Conservation (phyloP, 2,888 invertebrate genomes). For the Dermolepida albohirtum region DNA sequence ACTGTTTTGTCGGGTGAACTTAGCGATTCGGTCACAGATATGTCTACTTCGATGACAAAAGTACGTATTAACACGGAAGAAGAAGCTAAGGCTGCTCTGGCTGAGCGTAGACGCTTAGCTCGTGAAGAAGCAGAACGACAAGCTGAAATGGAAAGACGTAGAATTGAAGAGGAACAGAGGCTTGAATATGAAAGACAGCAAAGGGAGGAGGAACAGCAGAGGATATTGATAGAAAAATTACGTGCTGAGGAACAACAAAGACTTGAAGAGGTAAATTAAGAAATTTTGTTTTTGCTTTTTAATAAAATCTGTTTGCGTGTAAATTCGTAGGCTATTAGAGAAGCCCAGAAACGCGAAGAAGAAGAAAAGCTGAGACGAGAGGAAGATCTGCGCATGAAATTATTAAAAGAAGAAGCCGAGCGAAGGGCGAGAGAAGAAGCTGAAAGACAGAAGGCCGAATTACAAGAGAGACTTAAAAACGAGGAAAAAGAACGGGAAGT, state of each 20-base stretch:
- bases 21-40: constrained; percentile 55
- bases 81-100: constrained; percentile 93
- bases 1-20: constrained; percentile 35
- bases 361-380: constrained; percentile 80
- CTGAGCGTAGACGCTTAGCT: constrained; percentile 87
- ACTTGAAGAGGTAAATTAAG: constrained; percentile 78
- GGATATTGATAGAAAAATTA: constrained; percentile 82
- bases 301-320: background rate
- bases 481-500: constrained; percentile 92
- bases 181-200: constrained; percentile 78
- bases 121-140: constrained; percentile 92
- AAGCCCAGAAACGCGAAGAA: constrained; percentile 81
- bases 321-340: constrained; percentile 69
- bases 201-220: constrained; percentile 86
- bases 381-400: constrained; percentile 72
- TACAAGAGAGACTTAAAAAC: constrained; percentile 82
- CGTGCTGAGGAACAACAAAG: constrained; percentile 87
- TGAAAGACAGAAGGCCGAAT: constrained; percentile 84
- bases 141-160: constrained; percentile 85
- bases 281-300: background rate
- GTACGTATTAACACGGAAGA: constrained; percentile 87
- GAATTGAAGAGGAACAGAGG: constrained; percentile 78
- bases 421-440: constrained; percentile 86
- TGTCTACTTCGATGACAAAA: constrained; percentile 75
- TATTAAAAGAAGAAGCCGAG: constrained; percentile 82